Evolutionary conservation across 2,888 invertebrate genomes (phyloP), one percentile per base, ranked within the genome.

Genomic region (Galeruca laticollis): DNA sequence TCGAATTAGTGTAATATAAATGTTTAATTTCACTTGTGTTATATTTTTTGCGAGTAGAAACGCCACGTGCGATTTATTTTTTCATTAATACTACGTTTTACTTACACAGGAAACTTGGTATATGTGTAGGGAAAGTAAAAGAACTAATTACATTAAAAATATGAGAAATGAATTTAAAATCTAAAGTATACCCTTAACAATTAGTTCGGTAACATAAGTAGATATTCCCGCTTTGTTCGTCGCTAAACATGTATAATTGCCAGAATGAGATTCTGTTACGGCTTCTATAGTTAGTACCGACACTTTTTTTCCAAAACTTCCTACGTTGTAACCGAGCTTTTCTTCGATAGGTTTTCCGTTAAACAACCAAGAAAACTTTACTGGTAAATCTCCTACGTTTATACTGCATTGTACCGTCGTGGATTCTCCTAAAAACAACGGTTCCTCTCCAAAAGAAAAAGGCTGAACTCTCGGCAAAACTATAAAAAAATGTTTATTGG

Each of bases 341-440:
- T 89, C 84, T 74, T 88, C 87, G 69, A 91, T 86, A 35, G 87
- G 86, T 82, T 87, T 86, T 72, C 88, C 88, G 81, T 93, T 90
- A 79, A 93, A 88, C 77, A 89, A 89, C 95, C 95, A 95, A 62
- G 88, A 88, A 73, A 95, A 91, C 76, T 88, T 89, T 72, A 95
- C 88, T n/a, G 95, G 95, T 77, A 92, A 87, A 86, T 95, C 94
- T 72, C 95, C 94, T 80, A 91, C 90, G 73, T 91, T 88, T 52
- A 89, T 86, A 52, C 87, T 87, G 79, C 90, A 90, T 63, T 87
- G 86, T 1, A 88, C 86, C 11, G 88, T 86, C 49, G 87, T 86
- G 21, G 87, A 86, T 70, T 89, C 89, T 20, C 89, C 89, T 66
- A 88, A 85, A 78, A 87, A 88, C 20, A 87, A 83, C 18, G 88